A percentile compares a stretch with the other conserved stretches of the same genome.
Conservation (phyloP, 2,113 vertebrate species). For the Apodemus speciosus region DNA sequence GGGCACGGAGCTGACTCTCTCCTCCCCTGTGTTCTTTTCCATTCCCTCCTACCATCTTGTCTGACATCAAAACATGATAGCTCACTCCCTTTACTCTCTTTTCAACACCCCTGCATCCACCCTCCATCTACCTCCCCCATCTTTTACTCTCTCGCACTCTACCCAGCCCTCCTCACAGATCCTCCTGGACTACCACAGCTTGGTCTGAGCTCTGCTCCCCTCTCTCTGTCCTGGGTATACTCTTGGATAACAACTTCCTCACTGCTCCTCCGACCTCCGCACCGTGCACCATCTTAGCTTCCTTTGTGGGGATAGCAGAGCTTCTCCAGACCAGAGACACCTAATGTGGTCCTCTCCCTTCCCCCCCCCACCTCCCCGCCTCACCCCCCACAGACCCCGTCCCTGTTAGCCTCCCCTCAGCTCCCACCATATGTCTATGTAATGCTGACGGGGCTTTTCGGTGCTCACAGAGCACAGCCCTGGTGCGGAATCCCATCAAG, state of each 20-base stretch:
- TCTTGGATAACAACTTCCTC: not conserved
- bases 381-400: not conserved
- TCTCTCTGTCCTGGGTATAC: not conserved
- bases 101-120: not conserved
- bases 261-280: not conserved
- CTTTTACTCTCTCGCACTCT: fast-evolving
- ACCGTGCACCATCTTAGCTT: not conserved
- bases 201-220: not conserved
- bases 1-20: not conserved
- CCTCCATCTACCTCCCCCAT: not conserved
- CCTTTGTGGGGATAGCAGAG: not conserved
- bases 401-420: not conserved
- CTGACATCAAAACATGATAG: not conserved
- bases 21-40: not conserved
- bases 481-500: fast-evolving
- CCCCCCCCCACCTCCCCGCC: not conserved
- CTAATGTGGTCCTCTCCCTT: fast-evolving
- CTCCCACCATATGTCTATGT: not conserved
- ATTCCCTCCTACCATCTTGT: not conserved
- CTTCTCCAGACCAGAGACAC: not conserved
- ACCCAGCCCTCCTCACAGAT: not conserved
- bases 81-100: not conserved
- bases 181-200: not conserved
- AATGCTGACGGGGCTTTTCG: not conserved
- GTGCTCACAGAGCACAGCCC: not conserved